Base-by-base conservation (phyloP, 2,888 invertebrate genomes). In the Abscondita cerata region DNA sequence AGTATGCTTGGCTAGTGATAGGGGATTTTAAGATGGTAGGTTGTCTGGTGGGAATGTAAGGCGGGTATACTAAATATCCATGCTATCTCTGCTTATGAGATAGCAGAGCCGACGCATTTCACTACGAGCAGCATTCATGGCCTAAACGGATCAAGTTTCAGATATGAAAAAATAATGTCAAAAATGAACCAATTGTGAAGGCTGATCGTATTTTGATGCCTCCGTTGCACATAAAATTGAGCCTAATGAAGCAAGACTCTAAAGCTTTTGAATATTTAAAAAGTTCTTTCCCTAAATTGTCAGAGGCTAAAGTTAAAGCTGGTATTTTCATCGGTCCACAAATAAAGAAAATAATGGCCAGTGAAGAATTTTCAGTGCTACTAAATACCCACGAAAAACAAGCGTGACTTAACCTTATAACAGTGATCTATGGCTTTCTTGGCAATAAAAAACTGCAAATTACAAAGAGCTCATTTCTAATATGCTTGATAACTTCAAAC, bases 1-100 rank as follows among this genome's bases (percentile, higher is more conserved):
- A 76, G 54, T 70, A 72, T 48, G 46, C 68, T 18, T 72, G 69
- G 72, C 47, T 56, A 40, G 65, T 74, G 12, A 72, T 69, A 54
- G 69, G 70, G 15, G 75, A 76, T 67, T 70, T 59, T 38, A 40
- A 40, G 13, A 13, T 40, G n/a, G 40, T 40, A 2, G 40, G 12
- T 13, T 40, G 12, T 25, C 25, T 74, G 33, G 59, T 66, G 44
- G 72, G 70, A 65, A 61, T 71, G 34, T 70, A 74, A 65, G 65
- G 68, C 18, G 70, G 70, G 34, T 71, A 62, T 65, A 70, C 65
- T 38, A 73, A 73, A 57, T 65, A 70, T 57, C 62, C 67, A 4
- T 72, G 71, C 59, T 68, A 66, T 52, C 58, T 72, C 38, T 74
- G 70, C 59, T 62, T 70, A 57, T 52, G 68, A 72, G 44, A 67